Percentiles rank a stretch among this genome's conserved stretches.
phyloP scores from a whole-genome alignment of 2,113 vertebrate genomes.

The Plectropomus leopardus region DNA sequence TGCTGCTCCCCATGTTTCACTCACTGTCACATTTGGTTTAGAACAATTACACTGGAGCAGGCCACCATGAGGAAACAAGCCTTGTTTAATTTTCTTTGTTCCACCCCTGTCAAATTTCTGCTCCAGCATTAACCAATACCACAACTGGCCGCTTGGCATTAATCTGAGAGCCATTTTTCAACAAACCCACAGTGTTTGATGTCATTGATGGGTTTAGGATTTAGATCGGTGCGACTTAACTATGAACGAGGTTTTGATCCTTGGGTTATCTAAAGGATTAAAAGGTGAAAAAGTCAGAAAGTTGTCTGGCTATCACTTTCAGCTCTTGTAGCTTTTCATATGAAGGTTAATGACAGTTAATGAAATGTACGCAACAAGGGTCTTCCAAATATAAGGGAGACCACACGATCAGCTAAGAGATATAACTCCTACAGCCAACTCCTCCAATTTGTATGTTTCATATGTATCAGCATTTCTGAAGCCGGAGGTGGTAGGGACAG shows the following conservation, averaged over 20 bases:
- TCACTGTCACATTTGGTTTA: slow-evolving; percentile 53
- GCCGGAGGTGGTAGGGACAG: too few relatives aligned
- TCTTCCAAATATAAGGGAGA: too few relatives aligned
- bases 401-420: neutral
- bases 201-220: neutral
- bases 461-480: too few relatives aligned
- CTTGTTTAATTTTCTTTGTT: slow-evolving; percentile 46
- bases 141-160: neutral
- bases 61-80: slow-evolving; percentile 32
- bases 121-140: neutral
- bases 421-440: neutral
- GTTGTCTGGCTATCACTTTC: neutral
- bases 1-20: slow-evolving; percentile 41
- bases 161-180: neutral
- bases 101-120: slow-evolving; percentile 41
- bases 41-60: slow-evolving; percentile 36
- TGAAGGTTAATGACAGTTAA: neutral
- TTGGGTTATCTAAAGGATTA: neutral
- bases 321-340: neutral
- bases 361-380: neutral
- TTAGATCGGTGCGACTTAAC: neutral
- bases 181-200: neutral
- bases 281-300: slow-evolving; percentile 16
- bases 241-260: slow-evolving; percentile 26
- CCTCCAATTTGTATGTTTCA: neutral